These are phyloP conservation scores for Cephus rjabovi DNA, from an alignment of 2,888 invertebrate species.

Conservation along the genomic window DNA sequence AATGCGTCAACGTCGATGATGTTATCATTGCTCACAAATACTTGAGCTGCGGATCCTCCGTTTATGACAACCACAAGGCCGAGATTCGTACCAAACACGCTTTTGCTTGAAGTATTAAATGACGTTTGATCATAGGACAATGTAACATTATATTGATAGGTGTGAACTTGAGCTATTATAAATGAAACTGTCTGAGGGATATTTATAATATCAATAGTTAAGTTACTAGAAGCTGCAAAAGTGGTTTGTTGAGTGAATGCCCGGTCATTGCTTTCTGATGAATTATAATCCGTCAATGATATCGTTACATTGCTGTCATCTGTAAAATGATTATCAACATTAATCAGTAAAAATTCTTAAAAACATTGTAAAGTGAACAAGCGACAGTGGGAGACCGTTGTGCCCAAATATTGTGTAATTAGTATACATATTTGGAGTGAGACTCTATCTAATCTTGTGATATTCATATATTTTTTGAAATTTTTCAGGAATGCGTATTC, in stretches of 20 bases:
- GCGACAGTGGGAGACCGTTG: background rate
- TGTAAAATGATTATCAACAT: slow-evolving; percentile 24
- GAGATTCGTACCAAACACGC: slow-evolving; percentile 72
- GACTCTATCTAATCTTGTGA: background rate
- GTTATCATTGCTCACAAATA: slow-evolving; percentile 68
- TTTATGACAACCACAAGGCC: slow-evolving; percentile 68
- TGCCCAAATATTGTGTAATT: background rate
- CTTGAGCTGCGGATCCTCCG: slow-evolving; percentile 44
- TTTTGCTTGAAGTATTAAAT: slow-evolving; percentile 45
- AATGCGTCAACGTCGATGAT: slow-evolving; percentile 61
- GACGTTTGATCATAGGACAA: slow-evolving; percentile 67
- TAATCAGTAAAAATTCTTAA: background rate
- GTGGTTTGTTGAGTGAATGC: slow-evolving; percentile 45
- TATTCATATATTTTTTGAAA: background rate
- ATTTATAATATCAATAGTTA: slow-evolving; percentile 66
- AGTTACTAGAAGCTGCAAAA: slow-evolving; percentile 40
- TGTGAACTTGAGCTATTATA: slow-evolving; percentile 76
- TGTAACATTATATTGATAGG: slow-evolving; percentile 70
- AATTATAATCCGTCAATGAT: slow-evolving; percentile 51
- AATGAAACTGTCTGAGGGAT: slow-evolving; percentile 69
- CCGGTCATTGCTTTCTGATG: slow-evolving; percentile 36
- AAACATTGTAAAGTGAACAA: background rate
- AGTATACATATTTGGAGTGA: background rate
- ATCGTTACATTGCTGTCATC: slow-evolving; percentile 31
- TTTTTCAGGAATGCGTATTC: too few relatives aligned